phyloP scores from a whole-genome alignment of 2,888 invertebrate genomes.

The Dasypogon diadema region DNA sequence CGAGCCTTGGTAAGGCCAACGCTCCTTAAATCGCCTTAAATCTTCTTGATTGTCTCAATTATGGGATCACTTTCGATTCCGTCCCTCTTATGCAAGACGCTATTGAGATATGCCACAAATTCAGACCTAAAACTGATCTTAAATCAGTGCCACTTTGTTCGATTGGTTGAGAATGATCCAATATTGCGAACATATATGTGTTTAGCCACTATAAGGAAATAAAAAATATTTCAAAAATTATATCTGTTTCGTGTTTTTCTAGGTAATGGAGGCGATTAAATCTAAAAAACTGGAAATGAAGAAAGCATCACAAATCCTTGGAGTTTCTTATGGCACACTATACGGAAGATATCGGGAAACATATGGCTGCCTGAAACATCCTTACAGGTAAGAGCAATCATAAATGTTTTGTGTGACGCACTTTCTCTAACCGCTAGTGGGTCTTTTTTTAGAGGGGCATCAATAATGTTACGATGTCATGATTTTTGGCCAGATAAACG shows the following conservation, averaged over 20 bases:
- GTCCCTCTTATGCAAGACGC: too few species aligned
- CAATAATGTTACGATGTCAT: conserved; percentile 63
- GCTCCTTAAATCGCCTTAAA: too few species aligned
- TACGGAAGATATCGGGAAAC: conserved; percentile 91
- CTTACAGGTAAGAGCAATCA: conserved; percentile 76
- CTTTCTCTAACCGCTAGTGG: conserved; percentile 49
- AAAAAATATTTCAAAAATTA: too few species aligned
- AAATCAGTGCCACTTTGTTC: too few species aligned
- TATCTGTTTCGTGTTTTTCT: conserved; percentile 21
- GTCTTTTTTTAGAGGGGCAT: conserved; percentile 54
- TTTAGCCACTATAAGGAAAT: too few species aligned
- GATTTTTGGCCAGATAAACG: conserved; percentile 86
- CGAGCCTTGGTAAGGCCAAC: too few species aligned
- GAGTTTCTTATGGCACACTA: conserved; percentile 90
- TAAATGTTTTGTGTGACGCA: conserved; percentile 27
- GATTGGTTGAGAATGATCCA: too few species aligned
- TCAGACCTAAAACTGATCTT: too few species aligned
- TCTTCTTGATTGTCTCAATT: too few species aligned
- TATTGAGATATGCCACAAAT: too few species aligned
- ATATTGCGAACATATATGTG: too few species aligned
- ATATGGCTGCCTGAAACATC: conserved; percentile 88
- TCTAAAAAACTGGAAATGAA: conserved; percentile 94
- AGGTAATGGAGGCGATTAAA: conserved; percentile 90
- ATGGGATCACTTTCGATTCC: too few species aligned
- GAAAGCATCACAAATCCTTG: conserved; percentile 88